These are phyloP conservation scores for Trachythela sp. DNA, from an alignment of 64 coral and sea anemone genomes.

Conservation along the genomic window DNA sequence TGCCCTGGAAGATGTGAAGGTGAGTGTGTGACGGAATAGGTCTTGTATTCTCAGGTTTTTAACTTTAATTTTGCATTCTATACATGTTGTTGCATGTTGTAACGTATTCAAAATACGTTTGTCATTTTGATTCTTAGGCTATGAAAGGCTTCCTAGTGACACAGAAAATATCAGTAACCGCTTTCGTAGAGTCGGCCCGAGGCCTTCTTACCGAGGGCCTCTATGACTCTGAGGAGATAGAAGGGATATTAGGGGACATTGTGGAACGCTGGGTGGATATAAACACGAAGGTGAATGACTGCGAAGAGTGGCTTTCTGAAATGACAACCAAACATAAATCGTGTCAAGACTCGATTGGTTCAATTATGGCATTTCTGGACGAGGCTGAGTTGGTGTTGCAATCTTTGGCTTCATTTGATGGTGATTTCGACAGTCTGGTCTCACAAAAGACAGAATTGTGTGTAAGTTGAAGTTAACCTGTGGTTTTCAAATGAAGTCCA, in stretches of 20 bases:
- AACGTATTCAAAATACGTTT: too few species aligned
- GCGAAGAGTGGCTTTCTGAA: background rate
- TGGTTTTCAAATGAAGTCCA: too few species aligned
- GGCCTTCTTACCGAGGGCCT: background rate
- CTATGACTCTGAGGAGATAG: background rate
- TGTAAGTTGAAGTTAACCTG: background rate
- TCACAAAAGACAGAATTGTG: background rate
- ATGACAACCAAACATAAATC: slow-evolving; percentile 21
- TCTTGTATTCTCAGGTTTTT: too few species aligned
- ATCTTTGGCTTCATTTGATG: background rate
- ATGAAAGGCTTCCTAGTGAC: slow-evolving; percentile 17
- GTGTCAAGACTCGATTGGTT: background rate
- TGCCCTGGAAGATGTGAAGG: background rate
- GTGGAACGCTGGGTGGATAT: slow-evolving; percentile 19
- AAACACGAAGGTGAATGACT: background rate
- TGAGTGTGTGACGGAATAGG: background rate
- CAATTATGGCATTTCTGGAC: background rate
- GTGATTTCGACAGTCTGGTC: background rate
- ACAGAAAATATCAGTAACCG: background rate
- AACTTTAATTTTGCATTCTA: too few species aligned
- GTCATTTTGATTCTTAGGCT: background rate
- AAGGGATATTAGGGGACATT: background rate
- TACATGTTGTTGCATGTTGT: too few species aligned
- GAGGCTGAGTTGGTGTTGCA: background rate
- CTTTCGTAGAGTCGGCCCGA: background rate